phyloP scores from a whole-genome alignment of 2,888 invertebrate genomes.

The Hipparchia semele region DNA sequence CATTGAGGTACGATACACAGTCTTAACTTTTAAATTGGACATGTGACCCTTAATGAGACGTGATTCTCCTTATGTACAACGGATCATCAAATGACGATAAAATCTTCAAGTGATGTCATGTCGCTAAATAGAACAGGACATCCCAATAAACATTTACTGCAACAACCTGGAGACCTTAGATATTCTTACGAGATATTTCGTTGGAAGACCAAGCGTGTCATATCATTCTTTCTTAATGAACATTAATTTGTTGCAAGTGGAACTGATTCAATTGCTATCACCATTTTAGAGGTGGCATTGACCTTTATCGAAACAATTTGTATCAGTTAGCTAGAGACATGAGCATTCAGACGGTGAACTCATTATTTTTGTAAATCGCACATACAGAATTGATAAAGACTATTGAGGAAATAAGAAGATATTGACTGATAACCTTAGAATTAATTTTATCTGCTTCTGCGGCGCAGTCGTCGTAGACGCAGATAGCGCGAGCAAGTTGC shows the following conservation, averaged over 20 bases:
- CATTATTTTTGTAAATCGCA: slow-evolving; percentile 15
- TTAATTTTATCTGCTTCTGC: too few relatives aligned
- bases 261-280: slow-evolving; percentile 81
- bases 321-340: slow-evolving; percentile 42
- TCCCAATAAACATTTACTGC: slow-evolving; percentile 49
- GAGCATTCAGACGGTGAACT: slow-evolving; percentile 16
- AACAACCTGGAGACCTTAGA: slow-evolving; percentile 13
- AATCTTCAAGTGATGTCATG: slow-evolving; percentile 61
- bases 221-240: slow-evolving; percentile 69
- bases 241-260: slow-evolving; percentile 80
- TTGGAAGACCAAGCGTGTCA: slow-evolving; percentile 57
- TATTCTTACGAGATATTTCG: slow-evolving; percentile 46
- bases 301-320: slow-evolving; percentile 72
- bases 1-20: slow-evolving; percentile 57
- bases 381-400: slow-evolving; percentile 5
- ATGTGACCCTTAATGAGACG: slow-evolving; percentile 45
- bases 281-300: slow-evolving; percentile 71
- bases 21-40: slow-evolving; percentile 45
- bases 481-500: too few relatives aligned
- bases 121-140: slow-evolving; percentile 54
- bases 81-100: slow-evolving; percentile 49
- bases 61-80: slow-evolving; percentile 24
- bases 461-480: too few relatives aligned
- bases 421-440: neutral
- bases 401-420: neutral